Conservation (phyloP, 30 jellyfish, hydroid and myxozoan genomes). For the Calvadosia cruxmelitensis region DNA sequence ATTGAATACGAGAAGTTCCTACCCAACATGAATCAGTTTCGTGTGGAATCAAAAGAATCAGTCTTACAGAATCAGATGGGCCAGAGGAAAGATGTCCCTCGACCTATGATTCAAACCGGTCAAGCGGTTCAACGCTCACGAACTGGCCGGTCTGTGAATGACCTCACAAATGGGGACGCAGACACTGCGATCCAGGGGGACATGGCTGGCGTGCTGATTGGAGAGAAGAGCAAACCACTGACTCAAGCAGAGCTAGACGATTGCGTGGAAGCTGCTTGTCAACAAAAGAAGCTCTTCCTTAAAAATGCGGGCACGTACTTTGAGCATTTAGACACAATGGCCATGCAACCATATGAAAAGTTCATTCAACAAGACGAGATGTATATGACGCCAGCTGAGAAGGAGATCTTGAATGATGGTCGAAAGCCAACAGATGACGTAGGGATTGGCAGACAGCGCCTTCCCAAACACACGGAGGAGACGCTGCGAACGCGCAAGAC, state of each 20-base stretch:
- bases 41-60: background rate
- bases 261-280: conserved; percentile 73
- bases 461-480: background rate
- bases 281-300: conserved; percentile 55
- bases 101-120: background rate
- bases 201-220: background rate
- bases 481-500: background rate
- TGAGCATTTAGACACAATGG: conserved; percentile 73
- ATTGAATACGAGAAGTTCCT: conserved; percentile 11
- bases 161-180: background rate
- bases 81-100: background rate
- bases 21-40: conserved; percentile 23
- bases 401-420: background rate
- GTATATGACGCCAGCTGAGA: background rate
- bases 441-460: background rate
- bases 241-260: conserved; percentile 8
- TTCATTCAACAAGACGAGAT: conserved; percentile 28
- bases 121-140: background rate
- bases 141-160: background rate
- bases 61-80: background rate
- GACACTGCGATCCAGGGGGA: background rate
- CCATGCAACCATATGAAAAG: conserved; percentile 83
- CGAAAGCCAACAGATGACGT: background rate
- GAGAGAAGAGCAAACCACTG: background rate
- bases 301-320: conserved; percentile 80